phyloP scores from a whole-genome alignment of 2,113 vertebrate genomes.

The Willisornis vidua region DNA sequence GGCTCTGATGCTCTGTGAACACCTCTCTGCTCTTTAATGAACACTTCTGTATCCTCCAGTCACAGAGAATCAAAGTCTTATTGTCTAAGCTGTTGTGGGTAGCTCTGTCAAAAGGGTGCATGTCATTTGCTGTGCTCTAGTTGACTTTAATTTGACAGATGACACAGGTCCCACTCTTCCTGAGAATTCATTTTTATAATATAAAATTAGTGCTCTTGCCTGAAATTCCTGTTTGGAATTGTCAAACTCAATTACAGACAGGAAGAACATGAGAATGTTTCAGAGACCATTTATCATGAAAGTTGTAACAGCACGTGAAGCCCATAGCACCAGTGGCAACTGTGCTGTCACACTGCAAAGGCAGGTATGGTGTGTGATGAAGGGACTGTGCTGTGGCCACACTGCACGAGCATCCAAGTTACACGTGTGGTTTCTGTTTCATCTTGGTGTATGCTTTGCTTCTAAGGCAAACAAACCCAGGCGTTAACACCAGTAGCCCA shows the following conservation, averaged over 20 bases:
- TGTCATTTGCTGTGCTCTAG: not conserved
- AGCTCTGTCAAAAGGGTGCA: not conserved
- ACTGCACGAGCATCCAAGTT: not conserved
- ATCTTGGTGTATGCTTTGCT: not conserved
- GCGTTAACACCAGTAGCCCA: not conserved
- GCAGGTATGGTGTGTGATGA: not conserved
- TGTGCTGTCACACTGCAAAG: not conserved
- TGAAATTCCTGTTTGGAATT: not conserved
- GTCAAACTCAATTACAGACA: not conserved
- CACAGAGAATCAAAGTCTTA: not conserved
- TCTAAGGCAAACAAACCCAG: not conserved
- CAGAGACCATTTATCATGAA: not conserved
- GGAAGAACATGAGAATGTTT: not conserved
- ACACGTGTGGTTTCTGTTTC: fast-evolving
- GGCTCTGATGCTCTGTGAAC: not conserved
- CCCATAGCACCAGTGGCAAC: not conserved
- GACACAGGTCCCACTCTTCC: not conserved
- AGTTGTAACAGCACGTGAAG: not conserved
- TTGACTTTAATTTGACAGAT: not conserved
- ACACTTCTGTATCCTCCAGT: constrained; percentile 5
- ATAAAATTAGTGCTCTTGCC: not conserved
- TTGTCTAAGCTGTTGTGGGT: not conserved
- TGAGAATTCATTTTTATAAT: not conserved
- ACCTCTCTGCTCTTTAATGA: constrained; percentile 38
- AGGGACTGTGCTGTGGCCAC: fast-evolving